A percentile compares a stretch with the other conserved stretches of the same genome.
These are phyloP conservation scores for Hyles euphorbiae DNA, from an alignment of 1,140 invertebrate species.

Conservation along the genomic window DNA sequence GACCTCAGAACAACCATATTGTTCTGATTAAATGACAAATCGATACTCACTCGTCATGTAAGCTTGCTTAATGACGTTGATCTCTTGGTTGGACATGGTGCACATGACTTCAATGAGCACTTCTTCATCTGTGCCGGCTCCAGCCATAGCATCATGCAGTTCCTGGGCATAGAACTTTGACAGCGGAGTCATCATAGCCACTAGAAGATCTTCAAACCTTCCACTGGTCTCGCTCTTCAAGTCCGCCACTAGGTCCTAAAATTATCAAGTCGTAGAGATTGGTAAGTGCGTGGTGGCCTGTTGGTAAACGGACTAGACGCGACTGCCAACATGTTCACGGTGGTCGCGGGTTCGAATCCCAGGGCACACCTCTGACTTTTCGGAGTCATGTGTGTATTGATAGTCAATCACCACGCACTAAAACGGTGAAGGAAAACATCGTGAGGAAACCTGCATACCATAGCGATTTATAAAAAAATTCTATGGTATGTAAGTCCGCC, in stretches of 20 bases:
- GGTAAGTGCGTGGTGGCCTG: no score
- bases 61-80: slow-evolving; percentile 86
- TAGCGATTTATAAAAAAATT: no score
- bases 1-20: no score
- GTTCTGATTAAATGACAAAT: neutral
- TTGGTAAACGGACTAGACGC: no score
- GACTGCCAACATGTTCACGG: no score
- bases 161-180: slow-evolving; percentile 92
- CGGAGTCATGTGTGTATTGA: no score
- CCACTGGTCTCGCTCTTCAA: slow-evolving; percentile 93
- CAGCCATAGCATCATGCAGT: slow-evolving; percentile 89
- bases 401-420: no score
- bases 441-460: no score
- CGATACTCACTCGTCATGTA: slow-evolving; percentile 86
- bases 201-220: slow-evolving; percentile 91
- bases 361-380: no score
- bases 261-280: slow-evolving; percentile 1
- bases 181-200: slow-evolving; percentile 92
- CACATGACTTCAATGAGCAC: slow-evolving; percentile 93
- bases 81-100: slow-evolving; percentile 90
- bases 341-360: no score
- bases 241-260: slow-evolving; percentile 90
- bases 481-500: no score
- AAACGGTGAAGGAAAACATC: no score
- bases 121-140: slow-evolving; percentile 90